Evolutionary conservation across 2,888 invertebrate genomes (phyloP).

Genomic region (Monochamus alternatus): DNA sequence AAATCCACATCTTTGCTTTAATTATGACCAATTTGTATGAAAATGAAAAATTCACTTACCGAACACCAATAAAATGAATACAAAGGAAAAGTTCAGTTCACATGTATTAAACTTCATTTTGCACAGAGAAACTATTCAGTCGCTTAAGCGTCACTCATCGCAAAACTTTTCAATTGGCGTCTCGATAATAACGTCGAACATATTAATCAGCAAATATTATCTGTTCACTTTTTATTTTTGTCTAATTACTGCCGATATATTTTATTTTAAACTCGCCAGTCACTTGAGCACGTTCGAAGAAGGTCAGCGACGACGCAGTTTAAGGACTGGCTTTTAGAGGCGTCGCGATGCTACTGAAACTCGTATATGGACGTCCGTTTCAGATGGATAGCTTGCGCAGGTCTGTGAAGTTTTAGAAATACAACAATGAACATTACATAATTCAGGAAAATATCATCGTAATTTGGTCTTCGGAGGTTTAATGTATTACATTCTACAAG

Average conservation of each 20-base stretch:
- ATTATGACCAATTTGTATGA: neutral
- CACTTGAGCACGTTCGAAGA: constrained; percentile 22
- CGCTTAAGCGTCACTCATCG: constrained; percentile 21
- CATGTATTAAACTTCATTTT: constrained; percentile 26
- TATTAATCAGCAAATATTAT: neutral
- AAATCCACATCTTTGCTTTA: neutral
- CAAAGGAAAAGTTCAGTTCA: constrained; percentile 2
- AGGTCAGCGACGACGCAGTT: constrained; percentile 19
- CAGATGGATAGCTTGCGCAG: constrained; percentile 39
- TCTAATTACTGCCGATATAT: neutral
- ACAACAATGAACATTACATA: constrained; percentile 39
- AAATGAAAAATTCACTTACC: constrained; percentile 22
- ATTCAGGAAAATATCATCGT: constrained; percentile 5
- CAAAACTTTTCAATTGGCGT: neutral
- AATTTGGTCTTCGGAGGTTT: neutral
- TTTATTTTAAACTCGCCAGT: constrained; percentile 4
- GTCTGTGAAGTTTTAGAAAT: constrained; percentile 40
- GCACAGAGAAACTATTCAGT: constrained; percentile 9
- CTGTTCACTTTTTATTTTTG: neutral
- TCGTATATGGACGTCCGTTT: constrained; percentile 34
- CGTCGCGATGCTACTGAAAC: constrained; percentile 45
- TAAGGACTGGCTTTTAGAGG: constrained; percentile 25
- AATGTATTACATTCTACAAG: neutral
- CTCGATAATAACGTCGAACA: neutral
- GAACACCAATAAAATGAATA: constrained; percentile 3